Conservation (phyloP, 2,797 vertebrate species). For the Microctenopoma stevenorrisi region DNA sequence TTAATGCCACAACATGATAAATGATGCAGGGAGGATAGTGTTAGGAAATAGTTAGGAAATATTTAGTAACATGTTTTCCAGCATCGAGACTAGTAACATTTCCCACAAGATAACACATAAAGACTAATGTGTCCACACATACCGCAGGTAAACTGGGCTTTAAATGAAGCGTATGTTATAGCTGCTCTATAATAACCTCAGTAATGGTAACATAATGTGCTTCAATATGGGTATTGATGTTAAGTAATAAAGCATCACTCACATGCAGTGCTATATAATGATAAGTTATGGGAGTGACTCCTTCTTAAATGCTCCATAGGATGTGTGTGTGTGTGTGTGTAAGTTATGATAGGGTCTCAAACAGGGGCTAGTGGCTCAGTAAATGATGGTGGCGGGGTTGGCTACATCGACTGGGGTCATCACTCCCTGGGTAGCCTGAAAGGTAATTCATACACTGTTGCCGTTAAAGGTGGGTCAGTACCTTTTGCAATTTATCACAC, state of each 20-base stretch:
- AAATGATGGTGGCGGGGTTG: conserved; percentile 71
- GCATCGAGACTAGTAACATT: conserved; percentile 27
- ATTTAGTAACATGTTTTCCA: conserved; percentile 49
- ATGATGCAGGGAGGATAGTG: conserved; percentile 66
- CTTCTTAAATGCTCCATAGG: conserved; percentile 55
- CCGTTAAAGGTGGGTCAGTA: conserved; percentile 33
- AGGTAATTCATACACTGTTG: conserved; percentile 72
- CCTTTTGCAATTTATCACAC: conserved; percentile 63
- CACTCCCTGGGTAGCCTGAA: conserved; percentile 64
- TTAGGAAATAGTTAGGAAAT: conserved; percentile 57
- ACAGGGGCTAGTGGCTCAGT: conserved; percentile 60
- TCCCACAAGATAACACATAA: conserved; percentile 27
- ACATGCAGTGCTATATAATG: conserved; percentile 57
- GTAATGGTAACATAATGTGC: conserved; percentile 68
- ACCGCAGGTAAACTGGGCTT: conserved; percentile 41
- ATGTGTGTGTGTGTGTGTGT: conserved; percentile 26
- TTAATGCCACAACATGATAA: conserved; percentile 78
- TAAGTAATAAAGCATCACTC: conserved; percentile 72
- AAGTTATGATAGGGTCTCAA: conserved; percentile 66
- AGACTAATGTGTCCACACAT: conserved; percentile 28
- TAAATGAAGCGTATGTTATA: conserved; percentile 23
- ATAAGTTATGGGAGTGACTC: conserved; percentile 71
- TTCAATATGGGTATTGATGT: conserved; percentile 64
- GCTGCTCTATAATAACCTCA: conserved; percentile 55
- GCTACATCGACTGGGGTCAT: conserved; percentile 71